Percentiles rank a stretch among this genome's conserved stretches.
phyloP scores from a whole-genome alignment of 1,140 invertebrate species.

The Heliconius himera region DNA sequence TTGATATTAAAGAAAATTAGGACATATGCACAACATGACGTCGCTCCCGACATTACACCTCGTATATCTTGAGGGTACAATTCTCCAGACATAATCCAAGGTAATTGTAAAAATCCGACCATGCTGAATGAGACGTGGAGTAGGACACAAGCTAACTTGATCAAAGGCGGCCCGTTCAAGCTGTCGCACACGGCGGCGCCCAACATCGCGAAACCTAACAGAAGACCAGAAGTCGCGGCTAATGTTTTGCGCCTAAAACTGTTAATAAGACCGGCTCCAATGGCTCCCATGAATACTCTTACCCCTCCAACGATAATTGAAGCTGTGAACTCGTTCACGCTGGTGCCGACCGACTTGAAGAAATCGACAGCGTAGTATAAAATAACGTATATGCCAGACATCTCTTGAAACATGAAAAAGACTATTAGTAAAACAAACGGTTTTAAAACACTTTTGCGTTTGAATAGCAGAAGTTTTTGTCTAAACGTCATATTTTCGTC shows the following conservation, averaged over 20 bases:
- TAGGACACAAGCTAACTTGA: constrained; percentile 85
- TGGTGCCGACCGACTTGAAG: constrained; percentile 85
- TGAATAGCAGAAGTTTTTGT: constrained; percentile 69
- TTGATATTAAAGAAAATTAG: constrained; percentile 88
- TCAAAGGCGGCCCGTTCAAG: constrained; percentile 75
- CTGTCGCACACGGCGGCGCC: constrained; percentile 81
- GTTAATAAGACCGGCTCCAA: constrained; percentile 87
- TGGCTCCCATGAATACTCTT: constrained; percentile 85
- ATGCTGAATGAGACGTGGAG: constrained; percentile 87
- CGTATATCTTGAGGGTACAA: constrained; percentile 86
- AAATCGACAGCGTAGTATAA: constrained; percentile 89
- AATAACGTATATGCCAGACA: constrained; percentile 88
- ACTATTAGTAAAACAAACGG: constrained; percentile 85
- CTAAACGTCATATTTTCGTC: constrained; percentile 70
- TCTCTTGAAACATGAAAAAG: constrained; percentile 87
- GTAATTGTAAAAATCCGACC: constrained; percentile 88
- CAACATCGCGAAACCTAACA: constrained; percentile 84
- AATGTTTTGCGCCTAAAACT: constrained; percentile 86
- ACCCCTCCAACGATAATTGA: constrained; percentile 89
- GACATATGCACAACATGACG: constrained; percentile 86
- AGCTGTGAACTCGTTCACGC: constrained; percentile 85
- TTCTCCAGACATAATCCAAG: constrained; percentile 89
- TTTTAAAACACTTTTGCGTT: constrained; percentile 80
- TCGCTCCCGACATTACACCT: constrained; percentile 86
- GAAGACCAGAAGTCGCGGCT: constrained; percentile 84